Conservation (phyloP, 2,113 vertebrate species). For the Elephas maximus region DNA sequence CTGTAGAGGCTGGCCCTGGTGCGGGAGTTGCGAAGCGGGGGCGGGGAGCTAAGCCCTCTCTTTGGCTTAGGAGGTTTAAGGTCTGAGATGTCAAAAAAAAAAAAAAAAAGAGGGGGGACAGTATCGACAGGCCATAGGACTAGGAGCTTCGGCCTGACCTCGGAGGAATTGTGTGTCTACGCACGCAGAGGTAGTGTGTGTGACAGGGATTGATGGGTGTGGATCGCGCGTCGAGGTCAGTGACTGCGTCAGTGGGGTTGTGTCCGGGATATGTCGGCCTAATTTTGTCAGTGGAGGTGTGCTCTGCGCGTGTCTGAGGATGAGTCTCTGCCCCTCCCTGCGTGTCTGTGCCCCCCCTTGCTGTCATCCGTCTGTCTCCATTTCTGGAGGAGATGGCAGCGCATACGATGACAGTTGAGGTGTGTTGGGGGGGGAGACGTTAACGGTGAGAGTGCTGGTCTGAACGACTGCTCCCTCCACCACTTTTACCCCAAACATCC, state of each 20-base stretch:
- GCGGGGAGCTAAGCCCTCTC: not conserved
- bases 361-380: slow-evolving; percentile 77
- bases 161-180: not conserved
- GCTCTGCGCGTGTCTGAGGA: slow-evolving; percentile 4
- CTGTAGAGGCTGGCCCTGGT: not conserved
- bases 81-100: slow-evolving; percentile 37
- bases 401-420: slow-evolving; percentile 73
- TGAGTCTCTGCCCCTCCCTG: not conserved
- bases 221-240: not conserved
- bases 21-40: not conserved
- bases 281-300: slow-evolving; percentile 64
- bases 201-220: slow-evolving; percentile 55
- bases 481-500: not conserved
- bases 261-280: slow-evolving; percentile 23
- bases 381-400: slow-evolving; percentile 70
- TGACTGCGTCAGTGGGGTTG: not conserved
- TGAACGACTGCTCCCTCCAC: not conserved
- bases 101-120: not conserved
- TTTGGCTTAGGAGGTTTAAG: slow-evolving; percentile 26
- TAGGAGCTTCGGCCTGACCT: not conserved
- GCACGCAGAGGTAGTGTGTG: not conserved
- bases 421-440: slow-evolving; percentile 50
- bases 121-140: not conserved
- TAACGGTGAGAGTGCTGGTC: slow-evolving; percentile 72
- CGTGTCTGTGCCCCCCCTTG: not conserved